A percentile compares a stretch with the other conserved stretches of the same genome.
These are phyloP conservation scores for Parthenolecanium corni DNA, from an alignment of 2,888 invertebrate species.

Conservation along the genomic window DNA sequence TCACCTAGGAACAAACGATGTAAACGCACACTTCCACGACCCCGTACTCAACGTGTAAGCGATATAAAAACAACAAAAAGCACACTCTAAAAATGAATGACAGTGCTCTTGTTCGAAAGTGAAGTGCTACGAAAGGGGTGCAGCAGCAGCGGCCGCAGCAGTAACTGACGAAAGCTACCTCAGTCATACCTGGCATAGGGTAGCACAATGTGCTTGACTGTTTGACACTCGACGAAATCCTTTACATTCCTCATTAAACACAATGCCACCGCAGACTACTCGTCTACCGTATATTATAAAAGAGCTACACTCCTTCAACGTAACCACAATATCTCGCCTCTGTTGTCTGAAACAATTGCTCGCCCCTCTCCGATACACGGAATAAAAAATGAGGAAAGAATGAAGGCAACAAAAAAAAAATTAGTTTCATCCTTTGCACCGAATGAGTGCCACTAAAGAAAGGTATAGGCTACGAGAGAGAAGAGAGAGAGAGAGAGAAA, in stretches of 20 bases:
- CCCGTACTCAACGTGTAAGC: too few relatives aligned
- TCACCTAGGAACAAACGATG: too few relatives aligned
- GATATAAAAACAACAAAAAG: background rate
- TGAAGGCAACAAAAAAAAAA: background rate
- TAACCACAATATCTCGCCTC: conserved; percentile 24
- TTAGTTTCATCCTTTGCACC: conserved; percentile 17
- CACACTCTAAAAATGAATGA: conserved; percentile 16
- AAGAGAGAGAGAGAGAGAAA: too few relatives aligned
- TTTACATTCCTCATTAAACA: conserved; percentile 25
- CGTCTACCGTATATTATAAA: too few relatives aligned
- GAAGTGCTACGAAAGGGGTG: conserved; percentile 26
- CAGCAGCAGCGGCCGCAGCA: background rate
- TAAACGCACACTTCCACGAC: too few relatives aligned
- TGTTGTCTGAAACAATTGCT: conserved; percentile 8
- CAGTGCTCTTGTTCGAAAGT: conserved; percentile 26
- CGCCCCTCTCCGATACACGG: background rate
- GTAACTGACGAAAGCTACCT: too few relatives aligned
- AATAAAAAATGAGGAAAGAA: background rate
- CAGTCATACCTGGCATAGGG: too few relatives aligned
- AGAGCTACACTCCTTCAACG: conserved; percentile 1
- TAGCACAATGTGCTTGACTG: conserved; percentile 2
- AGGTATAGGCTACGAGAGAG: too few relatives aligned
- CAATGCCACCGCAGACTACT: background rate
- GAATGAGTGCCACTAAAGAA: background rate
- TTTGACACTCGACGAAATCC: conserved; percentile 25